Percentiles rank a stretch among this genome's conserved stretches.
Conservation (phyloP, 2,797 vertebrate species). For the Coracias cyanogaster region DNA sequence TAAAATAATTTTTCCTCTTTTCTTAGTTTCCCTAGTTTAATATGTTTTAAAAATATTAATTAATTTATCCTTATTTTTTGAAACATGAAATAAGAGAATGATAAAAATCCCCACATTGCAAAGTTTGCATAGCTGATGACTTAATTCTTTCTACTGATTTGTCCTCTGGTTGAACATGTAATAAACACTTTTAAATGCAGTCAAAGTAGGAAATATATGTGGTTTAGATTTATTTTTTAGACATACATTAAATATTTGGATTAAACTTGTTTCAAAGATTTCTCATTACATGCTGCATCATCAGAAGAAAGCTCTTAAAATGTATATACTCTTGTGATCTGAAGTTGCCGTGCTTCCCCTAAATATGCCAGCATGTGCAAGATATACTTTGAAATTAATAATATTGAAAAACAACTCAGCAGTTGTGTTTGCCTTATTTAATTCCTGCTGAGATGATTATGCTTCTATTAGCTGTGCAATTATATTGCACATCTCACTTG, state of each 20-base stretch:
- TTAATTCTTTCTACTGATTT: not conserved
- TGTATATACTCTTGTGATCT: slow-evolving; percentile 31
- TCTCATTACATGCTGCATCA: slow-evolving; percentile 12
- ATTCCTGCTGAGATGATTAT: slow-evolving; percentile 74
- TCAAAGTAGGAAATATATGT: not conserved
- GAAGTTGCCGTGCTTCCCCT: slow-evolving; percentile 47
- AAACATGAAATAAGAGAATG: not conserved
- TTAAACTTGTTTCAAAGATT: slow-evolving; percentile 56
- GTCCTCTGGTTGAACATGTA: not conserved
- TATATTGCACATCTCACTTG: slow-evolving; percentile 67
- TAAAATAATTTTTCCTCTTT: not conserved
- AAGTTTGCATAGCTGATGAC: not conserved
- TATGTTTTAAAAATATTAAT: not conserved
- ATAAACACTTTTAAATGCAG: not conserved
- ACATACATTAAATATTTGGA: not conserved
- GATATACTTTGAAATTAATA: slow-evolving; percentile 73
- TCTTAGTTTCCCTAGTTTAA: not conserved
- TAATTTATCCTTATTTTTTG: not conserved
- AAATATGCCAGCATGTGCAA: slow-evolving; percentile 48
- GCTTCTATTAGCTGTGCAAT: slow-evolving; percentile 79
- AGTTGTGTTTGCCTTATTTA: slow-evolving; percentile 72
- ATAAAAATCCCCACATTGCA: not conserved
- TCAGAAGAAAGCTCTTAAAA: slow-evolving; percentile 60
- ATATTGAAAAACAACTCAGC: slow-evolving; percentile 74
- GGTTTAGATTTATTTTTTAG: slow-evolving; percentile 33